Evolutionary conservation across 2,888 invertebrate species (phyloP).

Genomic region (Trissoscelio sp.): DNA sequence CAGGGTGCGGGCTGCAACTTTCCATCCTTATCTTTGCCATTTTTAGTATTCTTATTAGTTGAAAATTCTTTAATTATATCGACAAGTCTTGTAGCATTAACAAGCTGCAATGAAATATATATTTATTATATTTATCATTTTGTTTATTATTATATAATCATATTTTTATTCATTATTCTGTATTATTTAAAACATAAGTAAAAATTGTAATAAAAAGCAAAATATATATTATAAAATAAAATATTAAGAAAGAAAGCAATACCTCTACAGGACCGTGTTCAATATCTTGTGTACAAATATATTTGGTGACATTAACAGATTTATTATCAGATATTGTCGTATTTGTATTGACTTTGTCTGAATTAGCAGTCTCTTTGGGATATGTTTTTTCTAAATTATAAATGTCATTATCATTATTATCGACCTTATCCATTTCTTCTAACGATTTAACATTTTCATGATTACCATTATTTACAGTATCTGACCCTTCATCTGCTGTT

Average conservation of each 20-base stretch:
- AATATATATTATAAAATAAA: no score
- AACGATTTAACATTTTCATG: background rate
- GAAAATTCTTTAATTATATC: slow-evolving; percentile 86
- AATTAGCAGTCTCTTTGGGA: slow-evolving; percentile 32
- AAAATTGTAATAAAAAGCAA: no score
- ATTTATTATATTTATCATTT: background rate
- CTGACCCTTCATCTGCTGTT: background rate
- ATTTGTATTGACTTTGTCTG: slow-evolving; percentile 28
- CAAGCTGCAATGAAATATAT: slow-evolving; percentile 83
- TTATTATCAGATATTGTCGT: slow-evolving; percentile 36
- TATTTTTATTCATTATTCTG: no score
- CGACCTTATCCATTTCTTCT: no score
- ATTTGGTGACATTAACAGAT: slow-evolving; percentile 72
- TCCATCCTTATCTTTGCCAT: slow-evolving; percentile 73
- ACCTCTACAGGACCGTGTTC: slow-evolving; percentile 80
- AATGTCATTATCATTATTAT: slow-evolving; percentile 9
- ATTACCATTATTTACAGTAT: slow-evolving; percentile 19
- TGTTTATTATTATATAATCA: background rate
- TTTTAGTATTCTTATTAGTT: slow-evolving; percentile 85
- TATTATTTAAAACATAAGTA: no score
- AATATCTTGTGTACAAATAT: slow-evolving; percentile 77
- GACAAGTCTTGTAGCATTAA: slow-evolving; percentile 89
- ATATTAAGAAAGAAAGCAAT: no score
- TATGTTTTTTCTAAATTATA: slow-evolving; percentile 35
- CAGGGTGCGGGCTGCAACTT: slow-evolving; percentile 86